These are phyloP conservation scores for Tolmerus cingulatus DNA, from an alignment of 2,888 invertebrate genomes.

Conservation along the genomic window DNA sequence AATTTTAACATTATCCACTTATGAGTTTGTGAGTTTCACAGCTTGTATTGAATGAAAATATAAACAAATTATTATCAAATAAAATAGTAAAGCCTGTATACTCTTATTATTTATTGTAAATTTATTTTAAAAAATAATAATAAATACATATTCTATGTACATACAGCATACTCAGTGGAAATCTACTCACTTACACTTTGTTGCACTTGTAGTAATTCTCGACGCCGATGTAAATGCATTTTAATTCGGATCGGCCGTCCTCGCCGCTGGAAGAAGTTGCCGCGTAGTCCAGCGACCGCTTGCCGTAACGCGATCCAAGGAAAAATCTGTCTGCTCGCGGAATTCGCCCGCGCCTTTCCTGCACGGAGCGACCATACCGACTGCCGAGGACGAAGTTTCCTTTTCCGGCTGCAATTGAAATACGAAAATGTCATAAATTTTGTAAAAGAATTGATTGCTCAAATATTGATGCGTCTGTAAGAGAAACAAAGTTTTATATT, in stretches of 20 bases:
- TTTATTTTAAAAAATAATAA: no score
- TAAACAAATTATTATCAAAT: neutral
- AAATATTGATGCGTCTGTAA: conserved; percentile 8
- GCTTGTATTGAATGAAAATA: no score
- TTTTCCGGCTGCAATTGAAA: neutral
- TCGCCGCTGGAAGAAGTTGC: neutral
- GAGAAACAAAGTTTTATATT: neutral
- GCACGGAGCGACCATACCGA: conserved; percentile 62
- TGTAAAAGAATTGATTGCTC: neutral
- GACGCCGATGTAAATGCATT: conserved; percentile 66
- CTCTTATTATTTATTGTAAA: neutral
- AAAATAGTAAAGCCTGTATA: neutral
- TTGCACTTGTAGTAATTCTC: conserved; percentile 66
- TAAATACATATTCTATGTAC: no score
- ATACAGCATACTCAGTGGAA: no score
- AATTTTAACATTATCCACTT: no score
- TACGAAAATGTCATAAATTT: neutral
- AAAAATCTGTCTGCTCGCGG: conserved; percentile 63
- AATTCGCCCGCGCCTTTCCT: conserved; percentile 57
- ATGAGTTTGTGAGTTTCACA: no score
- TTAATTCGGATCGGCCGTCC: conserved; percentile 54
- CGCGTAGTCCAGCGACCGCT: conserved; percentile 55
- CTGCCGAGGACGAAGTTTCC: conserved; percentile 63
- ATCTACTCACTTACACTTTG: conserved; percentile 62
- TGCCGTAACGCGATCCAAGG: conserved; percentile 62